These are phyloP conservation scores for Eupelmus urozonus DNA, from an alignment of 2,888 invertebrate species.

Conservation along the genomic window DNA sequence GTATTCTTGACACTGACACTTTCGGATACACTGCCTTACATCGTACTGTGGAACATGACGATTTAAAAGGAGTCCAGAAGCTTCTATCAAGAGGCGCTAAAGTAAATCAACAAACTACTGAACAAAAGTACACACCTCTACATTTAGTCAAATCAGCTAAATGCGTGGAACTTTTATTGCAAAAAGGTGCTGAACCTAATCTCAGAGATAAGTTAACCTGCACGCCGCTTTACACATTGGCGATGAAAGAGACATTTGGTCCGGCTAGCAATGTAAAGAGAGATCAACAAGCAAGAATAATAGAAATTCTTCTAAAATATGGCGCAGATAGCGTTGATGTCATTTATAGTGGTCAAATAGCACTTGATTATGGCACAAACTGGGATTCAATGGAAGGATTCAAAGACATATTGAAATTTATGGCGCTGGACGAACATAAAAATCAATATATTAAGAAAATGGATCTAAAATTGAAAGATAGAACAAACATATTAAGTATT, in stretches of 20 bases:
- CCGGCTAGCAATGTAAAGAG: neutral
- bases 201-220: slow-evolving; percentile 2
- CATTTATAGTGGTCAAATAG: slow-evolving; percentile 6
- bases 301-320: slow-evolving; percentile 4
- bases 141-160: slow-evolving; percentile 16
- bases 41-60: neutral
- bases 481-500: neutral
- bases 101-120: neutral
- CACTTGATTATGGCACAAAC: slow-evolving; percentile 1
- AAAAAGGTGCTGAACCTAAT: slow-evolving; percentile 11
- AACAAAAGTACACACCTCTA: neutral
- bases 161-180: neutral
- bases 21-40: slow-evolving; percentile 21
- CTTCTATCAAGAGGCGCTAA: slow-evolving; percentile 21
- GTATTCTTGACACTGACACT: neutral
- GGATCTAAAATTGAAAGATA: neutral
- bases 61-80: neutral
- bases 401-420: neutral
- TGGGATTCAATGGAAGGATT: slow-evolving; percentile 15
- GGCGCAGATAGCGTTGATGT: slow-evolving; percentile 21
- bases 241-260: neutral
- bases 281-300: slow-evolving; percentile 16
- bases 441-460: neutral
- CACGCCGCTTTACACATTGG: neutral
- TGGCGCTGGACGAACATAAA: slow-evolving; percentile 12